Conservation (phyloP, 2,113 vertebrate species). For the Phrynosoma blainvillii region DNA sequence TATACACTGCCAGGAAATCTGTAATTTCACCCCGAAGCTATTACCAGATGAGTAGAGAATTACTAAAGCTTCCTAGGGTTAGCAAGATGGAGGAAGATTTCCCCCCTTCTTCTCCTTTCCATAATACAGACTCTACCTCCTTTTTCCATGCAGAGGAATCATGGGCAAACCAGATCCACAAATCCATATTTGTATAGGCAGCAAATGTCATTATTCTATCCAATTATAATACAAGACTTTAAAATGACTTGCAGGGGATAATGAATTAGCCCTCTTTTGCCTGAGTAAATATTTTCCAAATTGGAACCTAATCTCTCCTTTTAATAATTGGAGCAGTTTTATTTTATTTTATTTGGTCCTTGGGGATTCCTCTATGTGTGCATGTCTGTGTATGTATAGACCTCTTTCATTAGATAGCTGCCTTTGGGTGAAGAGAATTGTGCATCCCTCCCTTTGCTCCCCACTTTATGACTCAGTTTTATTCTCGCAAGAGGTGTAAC, state of each 20-base stretch:
- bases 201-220: constrained; percentile 63
- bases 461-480: constrained; percentile 59
- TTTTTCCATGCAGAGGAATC: constrained; percentile 31
- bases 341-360: constrained; percentile 47
- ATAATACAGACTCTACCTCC: background rate
- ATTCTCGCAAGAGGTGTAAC: constrained; percentile 63
- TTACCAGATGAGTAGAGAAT: background rate
- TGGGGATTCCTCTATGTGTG: background rate
- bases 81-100: constrained; percentile 24
- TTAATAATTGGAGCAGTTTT: constrained; percentile 70
- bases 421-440: constrained; percentile 70
- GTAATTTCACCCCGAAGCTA: constrained; percentile 11
- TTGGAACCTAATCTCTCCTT: constrained; percentile 68
- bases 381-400: background rate
- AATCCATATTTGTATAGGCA: constrained; percentile 62
- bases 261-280: constrained; percentile 72
- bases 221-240: constrained; percentile 65
- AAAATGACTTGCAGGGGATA: constrained; percentile 73
- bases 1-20: constrained; percentile 2
- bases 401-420: constrained; percentile 59
- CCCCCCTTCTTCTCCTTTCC: background rate
- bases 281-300: constrained; percentile 74
- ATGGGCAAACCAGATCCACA: constrained; percentile 46
- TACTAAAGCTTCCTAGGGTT: constrained; percentile 7
- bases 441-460: constrained; percentile 23